Conservation (phyloP, 2,888 invertebrate species). For the Chrysolina haemoptera region DNA sequence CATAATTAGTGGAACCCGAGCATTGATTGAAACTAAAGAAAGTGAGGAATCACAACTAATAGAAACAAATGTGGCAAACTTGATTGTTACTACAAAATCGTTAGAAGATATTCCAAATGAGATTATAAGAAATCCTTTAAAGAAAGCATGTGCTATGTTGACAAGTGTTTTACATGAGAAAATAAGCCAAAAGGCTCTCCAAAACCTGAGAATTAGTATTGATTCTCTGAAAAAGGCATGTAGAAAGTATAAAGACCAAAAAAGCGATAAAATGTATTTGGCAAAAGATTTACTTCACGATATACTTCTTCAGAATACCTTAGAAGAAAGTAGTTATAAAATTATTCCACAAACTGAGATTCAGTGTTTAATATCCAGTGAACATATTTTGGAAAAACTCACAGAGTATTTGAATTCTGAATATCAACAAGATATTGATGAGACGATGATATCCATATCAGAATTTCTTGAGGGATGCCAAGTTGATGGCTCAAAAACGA, state of each 20-base stretch:
- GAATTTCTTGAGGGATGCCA: slow-evolving; percentile 48
- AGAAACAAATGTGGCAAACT: slow-evolving; percentile 26
- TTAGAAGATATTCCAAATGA: slow-evolving; percentile 47
- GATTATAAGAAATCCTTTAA: slow-evolving; percentile 22
- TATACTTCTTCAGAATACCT: slow-evolving; percentile 48
- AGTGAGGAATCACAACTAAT: neutral
- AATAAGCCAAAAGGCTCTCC: neutral
- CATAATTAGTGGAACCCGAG: neutral
- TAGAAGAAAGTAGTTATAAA: slow-evolving; percentile 32
- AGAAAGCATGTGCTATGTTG: neutral
- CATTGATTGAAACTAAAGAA: neutral
- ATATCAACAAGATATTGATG: slow-evolving; percentile 36
- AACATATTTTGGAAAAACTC: slow-evolving; percentile 37
- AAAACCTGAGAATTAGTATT: slow-evolving; percentile 27
- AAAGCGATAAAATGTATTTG: slow-evolving; percentile 42
- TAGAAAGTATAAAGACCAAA: slow-evolving; percentile 32
- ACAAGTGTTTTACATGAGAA: neutral
- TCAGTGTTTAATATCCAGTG: slow-evolving; percentile 41
- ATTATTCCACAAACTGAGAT: slow-evolving; percentile 44
- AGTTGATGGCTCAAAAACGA: slow-evolving; percentile 40
- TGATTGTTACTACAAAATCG: slow-evolving; percentile 46
- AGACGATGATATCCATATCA: slow-evolving; percentile 43
- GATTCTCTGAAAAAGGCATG: slow-evolving; percentile 36
- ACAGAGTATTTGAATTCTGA: slow-evolving; percentile 44
- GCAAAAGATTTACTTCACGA: slow-evolving; percentile 45